Conservation (phyloP, 2,888 invertebrate species). For the Cephus rjabovi region DNA sequence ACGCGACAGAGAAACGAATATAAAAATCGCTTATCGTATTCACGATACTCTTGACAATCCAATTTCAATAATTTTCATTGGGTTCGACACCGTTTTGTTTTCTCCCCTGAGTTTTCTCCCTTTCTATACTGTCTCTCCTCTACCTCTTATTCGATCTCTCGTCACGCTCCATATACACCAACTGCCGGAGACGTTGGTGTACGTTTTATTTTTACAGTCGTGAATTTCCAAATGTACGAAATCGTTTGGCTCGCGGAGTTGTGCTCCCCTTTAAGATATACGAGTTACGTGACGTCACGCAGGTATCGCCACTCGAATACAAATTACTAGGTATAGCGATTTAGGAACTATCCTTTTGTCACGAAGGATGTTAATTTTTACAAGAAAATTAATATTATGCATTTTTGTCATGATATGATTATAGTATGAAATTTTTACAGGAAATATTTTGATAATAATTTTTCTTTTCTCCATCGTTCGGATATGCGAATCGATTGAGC, state of each 20-base stretch:
- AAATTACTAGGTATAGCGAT: too few species aligned
- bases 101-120: neutral
- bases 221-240: neutral
- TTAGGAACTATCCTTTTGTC: neutral
- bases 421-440: neutral
- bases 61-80: conserved; percentile 20
- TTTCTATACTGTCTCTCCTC: conserved; percentile 2
- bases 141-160: neutral
- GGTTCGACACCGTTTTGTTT: conserved; percentile 2
- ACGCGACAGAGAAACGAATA: conserved; percentile 25
- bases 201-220: neutral
- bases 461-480: neutral
- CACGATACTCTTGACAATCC: conserved; percentile 8
- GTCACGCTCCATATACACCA: neutral
- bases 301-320: neutral
- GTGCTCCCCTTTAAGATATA: neutral
- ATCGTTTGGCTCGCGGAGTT: neutral
- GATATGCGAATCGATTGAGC: neutral
- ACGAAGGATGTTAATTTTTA: neutral
- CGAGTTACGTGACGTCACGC: neutral
- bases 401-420: neutral
- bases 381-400: neutral
- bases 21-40: conserved; percentile 26
- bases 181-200: neutral
- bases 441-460: neutral